Conservation (phyloP, 2,113 vertebrate genomes). For the Amia ocellicauda region DNA sequence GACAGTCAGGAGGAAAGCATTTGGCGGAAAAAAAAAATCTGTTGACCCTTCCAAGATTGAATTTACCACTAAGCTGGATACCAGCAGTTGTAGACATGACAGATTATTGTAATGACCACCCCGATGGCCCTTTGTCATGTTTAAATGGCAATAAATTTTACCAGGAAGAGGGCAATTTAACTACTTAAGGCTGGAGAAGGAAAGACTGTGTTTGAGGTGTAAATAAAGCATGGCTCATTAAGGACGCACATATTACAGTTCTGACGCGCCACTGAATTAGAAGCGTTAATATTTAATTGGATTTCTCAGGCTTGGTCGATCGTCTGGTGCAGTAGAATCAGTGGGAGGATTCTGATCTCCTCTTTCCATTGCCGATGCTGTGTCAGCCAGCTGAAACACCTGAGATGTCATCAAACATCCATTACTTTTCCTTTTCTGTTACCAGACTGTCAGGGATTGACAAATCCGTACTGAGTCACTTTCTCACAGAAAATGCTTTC, state of each 20-base stretch:
- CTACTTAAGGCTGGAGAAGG: conserved; percentile 63
- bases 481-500: no score
- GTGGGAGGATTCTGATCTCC: neutral
- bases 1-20: conserved; percentile 72
- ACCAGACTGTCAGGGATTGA: no score
- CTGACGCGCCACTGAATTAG: conserved; percentile 48
- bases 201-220: conserved; percentile 83
- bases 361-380: conserved; percentile 14
- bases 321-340: conserved; percentile 27
- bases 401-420: no score
- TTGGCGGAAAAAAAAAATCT: conserved; percentile 76
- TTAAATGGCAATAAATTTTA: conserved; percentile 97
- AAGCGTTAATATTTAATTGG: conserved; percentile 74
- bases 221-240: conserved; percentile 87
- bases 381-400: neutral
- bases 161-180: conserved; percentile 77
- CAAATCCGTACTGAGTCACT: no score
- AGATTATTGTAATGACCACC: conserved; percentile 94
- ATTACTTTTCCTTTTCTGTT: no score
- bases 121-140: conserved; percentile 89
- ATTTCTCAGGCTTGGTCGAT: conserved; percentile 48
- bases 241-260: conserved; percentile 61
- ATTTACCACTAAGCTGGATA: conserved; percentile 86
- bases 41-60: conserved; percentile 95
- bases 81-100: conserved; percentile 88